phyloP scores from a whole-genome alignment of 2,113 vertebrate species.

The Oenanthe melanoleuca region DNA sequence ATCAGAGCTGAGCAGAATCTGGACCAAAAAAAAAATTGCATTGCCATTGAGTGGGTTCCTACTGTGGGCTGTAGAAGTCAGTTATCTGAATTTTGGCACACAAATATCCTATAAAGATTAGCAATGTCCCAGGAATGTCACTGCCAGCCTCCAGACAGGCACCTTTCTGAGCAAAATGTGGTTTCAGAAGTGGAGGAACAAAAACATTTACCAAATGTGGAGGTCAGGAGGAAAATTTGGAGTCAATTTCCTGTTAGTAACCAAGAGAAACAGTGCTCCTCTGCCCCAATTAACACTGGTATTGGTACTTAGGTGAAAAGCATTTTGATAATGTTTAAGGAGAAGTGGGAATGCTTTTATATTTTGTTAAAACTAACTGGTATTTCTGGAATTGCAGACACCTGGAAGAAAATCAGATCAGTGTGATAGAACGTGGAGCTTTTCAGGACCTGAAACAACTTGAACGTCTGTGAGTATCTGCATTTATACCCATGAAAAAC shows the following conservation, averaged over 20 bases:
- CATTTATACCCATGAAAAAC: not conserved
- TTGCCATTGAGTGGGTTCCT: not conserved
- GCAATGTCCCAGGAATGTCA: too few relatives aligned
- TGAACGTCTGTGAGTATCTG: conserved; percentile 91
- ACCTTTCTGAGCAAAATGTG: not conserved
- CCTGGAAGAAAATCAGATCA: conserved; percentile 98
- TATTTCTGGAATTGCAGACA: conserved; percentile 80
- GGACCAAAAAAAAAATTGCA: fast-evolving
- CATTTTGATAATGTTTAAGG: not conserved
- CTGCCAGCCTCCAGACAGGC: not conserved
- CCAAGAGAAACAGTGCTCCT: not conserved
- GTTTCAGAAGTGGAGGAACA: not conserved
- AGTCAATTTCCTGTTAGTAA: not conserved
- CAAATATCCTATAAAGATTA: not conserved
- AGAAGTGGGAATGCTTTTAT: not conserved
- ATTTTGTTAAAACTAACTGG: conserved; percentile 8
- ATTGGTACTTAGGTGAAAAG: not conserved
- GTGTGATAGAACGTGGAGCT: conserved; percentile 92
- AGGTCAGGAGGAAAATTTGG: not conserved
- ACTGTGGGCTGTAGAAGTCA: not conserved
- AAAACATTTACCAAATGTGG: not conserved
- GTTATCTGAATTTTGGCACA: too few relatives aligned
- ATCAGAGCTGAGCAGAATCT: not conserved
- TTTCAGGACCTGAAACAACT: conserved; percentile 97
- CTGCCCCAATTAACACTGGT: not conserved